Evolutionary conservation across 2,113 vertebrate species (phyloP).

Genomic region (Mobula birostris): DNA sequence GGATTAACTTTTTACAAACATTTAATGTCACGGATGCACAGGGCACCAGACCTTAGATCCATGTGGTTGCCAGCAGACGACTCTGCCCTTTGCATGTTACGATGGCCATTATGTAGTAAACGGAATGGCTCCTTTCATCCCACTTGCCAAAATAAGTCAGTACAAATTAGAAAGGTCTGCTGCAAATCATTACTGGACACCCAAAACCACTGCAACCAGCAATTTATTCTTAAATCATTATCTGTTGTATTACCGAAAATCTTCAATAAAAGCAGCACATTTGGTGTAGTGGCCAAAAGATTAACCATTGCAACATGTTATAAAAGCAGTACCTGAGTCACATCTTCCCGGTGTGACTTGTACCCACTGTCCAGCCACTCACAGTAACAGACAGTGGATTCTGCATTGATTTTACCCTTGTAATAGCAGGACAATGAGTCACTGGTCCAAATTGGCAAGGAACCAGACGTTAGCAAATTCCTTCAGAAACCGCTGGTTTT

Average conservation of each 20-base stretch:
- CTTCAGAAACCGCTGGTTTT: background rate
- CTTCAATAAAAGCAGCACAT: no score
- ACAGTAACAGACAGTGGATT: background rate
- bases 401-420: background rate
- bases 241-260: background rate
- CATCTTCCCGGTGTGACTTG: background rate
- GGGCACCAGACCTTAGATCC: no score
- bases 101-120: background rate
- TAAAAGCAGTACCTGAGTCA: background rate
- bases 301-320: background rate
- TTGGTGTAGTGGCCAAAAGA: background rate
- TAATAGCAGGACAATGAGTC: background rate
- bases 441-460: background rate
- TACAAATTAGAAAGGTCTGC: background rate
- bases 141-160: background rate
- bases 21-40: no score
- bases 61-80: background rate
- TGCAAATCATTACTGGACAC: background rate
- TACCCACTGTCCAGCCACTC: background rate
- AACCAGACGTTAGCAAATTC: background rate
- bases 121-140: background rate
- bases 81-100: background rate
- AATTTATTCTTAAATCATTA: background rate
- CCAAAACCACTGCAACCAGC: background rate
- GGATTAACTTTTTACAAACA: no score